Evolutionary conservation across 1,140 invertebrate genomes (phyloP), one percentile per base, ranked within the genome.

Genomic region (Stegodyphus mimosarum): DNA sequence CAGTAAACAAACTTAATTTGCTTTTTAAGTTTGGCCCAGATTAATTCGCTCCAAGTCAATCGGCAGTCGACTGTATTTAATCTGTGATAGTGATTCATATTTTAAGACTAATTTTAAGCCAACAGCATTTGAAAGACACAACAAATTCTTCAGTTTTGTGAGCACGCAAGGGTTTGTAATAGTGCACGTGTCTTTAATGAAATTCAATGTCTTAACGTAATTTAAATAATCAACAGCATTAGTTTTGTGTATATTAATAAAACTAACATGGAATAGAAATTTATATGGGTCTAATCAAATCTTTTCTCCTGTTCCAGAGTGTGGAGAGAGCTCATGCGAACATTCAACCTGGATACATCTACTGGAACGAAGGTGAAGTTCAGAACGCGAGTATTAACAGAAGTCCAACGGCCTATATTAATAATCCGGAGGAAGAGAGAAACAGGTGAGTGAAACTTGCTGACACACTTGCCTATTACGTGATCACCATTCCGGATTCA

Each of bases 301-400:
- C 9, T 60, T 60, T 60, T 60, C 55, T 60, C 55, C 15, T 83
- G 77, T 87, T 92, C 1, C 90, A 97, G 95, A 96, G 95, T 90
- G 95, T 97, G 79, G 91, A 93, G 53, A 92, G 93, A 83, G 96
- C 96, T 1, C 95, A 96, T 88, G 90, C 93, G 6, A 93, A 92
- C 67, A 88, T 96, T 87, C 91, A 92, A 1, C 92, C 93, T 53
- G 96, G 95, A 1, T 92, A 92, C 67, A 92, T 97, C 69, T 94
- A 92, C 87, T 91, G 95, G 15, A 93, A 92, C 3, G 92, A 93
- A 80, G 87, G 87, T 2, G 92, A 94, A 87, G 90, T 99, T 6
- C 88, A 94, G 0, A 93, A 95, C 60, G 94, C 95, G 0, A 98
- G 95, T 90, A 97, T 98, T 64, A 98, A 98, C 90, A 91, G 97